Evolutionary conservation across 64 coral and sea anemone genomes (phyloP), one percentile per base, ranked within the genome.

Genomic region (Dendrophyllia cribrosa): DNA sequence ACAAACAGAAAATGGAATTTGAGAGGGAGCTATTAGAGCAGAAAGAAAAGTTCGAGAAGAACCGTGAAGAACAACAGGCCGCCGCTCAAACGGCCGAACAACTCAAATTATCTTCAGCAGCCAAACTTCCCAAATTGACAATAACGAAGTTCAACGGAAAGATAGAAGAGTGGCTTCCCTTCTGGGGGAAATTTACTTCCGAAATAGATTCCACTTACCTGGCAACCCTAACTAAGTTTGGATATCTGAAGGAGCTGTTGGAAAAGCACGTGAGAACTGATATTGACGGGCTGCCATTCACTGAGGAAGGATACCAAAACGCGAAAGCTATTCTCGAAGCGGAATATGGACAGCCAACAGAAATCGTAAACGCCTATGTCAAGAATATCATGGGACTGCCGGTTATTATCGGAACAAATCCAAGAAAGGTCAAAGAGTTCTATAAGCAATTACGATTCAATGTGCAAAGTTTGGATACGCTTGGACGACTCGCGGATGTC

Each of bases 91-190:
- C n/a, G n/a, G n/a, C n/a, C n/a, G n/a, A n/a, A n/a, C n/a, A n/a
- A n/a, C n/a, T n/a, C n/a, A n/a, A n/a, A 67, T 19, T 1, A 53
- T 66, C 43, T 74, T 83, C 58, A 92, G 58, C 80, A 10, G 89
- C 89, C 0, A 96, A 96, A 76, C 75, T 94, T 24, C 77, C 92
- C 13, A 92, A 94, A 58, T 73, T 94, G 43, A 60, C 70, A 1
- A 89, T 94, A 3, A 94, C 86, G 8, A 72, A 81, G 52, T 94
- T 94, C 59, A 88, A 89, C 19, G 92, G 92, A n/a, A 82, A 59
- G 25, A 68, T 84, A 20, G 78, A 83, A 85, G 77, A 79, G 16
- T 94, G 86, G 86, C 92, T 80, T 34, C 70, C 66, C 23, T 84
- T 94, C 74, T 89, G 64, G 62, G 86, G 86, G 34, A 88, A 88